Evolutionary conservation across 2,888 invertebrate species (phyloP).

Genomic region (Andricus curvator): DNA sequence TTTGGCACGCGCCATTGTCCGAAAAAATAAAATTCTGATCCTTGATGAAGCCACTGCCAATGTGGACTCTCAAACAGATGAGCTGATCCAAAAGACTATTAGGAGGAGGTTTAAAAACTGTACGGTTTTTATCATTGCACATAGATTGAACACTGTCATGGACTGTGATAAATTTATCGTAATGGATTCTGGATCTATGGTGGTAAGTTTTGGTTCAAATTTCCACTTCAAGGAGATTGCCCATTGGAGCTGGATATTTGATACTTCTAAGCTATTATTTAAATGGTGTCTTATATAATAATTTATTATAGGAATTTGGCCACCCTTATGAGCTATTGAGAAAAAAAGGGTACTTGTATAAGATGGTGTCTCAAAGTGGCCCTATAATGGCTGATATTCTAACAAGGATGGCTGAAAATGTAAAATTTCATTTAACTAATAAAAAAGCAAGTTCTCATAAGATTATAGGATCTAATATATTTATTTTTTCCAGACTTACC

Average conservation of each 20-base stretch:
- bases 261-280: not conserved
- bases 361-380: constrained; percentile 86
- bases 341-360: constrained; percentile 82
- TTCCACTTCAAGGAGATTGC: no score
- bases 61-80: constrained; percentile 86
- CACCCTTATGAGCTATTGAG: constrained; percentile 86
- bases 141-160: constrained; percentile 83
- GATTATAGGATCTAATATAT: not conserved
- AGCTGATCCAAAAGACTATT: constrained; percentile 80
- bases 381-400: constrained; percentile 73
- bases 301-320: constrained; percentile 83
- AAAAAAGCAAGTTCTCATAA: not conserved
- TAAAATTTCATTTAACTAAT: constrained; percentile 51
- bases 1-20: constrained; percentile 87
- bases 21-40: constrained; percentile 32
- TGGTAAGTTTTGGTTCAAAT: constrained; percentile 62
- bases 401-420: constrained; percentile 73
- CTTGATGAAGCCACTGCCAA: constrained; percentile 93
- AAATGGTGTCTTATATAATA: no score
- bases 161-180: constrained; percentile 81
- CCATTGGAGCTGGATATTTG: not conserved
- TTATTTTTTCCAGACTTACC: not conserved
- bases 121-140: constrained; percentile 82
- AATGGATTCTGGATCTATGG: constrained; percentile 79
- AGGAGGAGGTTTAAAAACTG: constrained; percentile 67